A percentile compares a stretch with the other conserved stretches of the same genome.
Conservation (phyloP, 2,888 invertebrate species). For the Philereme transversata region DNA sequence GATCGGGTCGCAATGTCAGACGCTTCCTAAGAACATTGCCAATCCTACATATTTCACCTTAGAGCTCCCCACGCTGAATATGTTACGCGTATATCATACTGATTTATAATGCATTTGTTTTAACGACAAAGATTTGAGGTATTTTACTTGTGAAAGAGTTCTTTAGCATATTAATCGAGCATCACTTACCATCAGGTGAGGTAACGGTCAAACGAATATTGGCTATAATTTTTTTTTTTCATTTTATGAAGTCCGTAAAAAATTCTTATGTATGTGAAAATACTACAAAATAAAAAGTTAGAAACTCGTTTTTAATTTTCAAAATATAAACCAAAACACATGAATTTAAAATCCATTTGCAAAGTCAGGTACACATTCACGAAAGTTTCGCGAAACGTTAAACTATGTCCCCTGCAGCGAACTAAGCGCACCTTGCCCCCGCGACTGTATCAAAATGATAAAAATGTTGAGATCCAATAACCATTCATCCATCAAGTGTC, state of each 20-base stretch:
- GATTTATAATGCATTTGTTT: slow-evolving; percentile 46
- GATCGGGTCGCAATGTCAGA: slow-evolving; percentile 75
- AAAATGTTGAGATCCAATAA: slow-evolving; percentile 89
- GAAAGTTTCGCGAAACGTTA: slow-evolving; percentile 30
- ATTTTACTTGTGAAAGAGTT: background rate
- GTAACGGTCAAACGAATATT: too few relatives aligned
- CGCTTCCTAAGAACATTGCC: slow-evolving; percentile 67
- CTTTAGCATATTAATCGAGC: background rate
- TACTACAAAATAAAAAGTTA: too few relatives aligned
- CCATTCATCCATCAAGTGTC: slow-evolving; percentile 92
- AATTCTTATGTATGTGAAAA: background rate
- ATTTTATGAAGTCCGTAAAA: too few relatives aligned
- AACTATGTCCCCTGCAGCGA: slow-evolving; percentile 60
- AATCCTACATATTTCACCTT: slow-evolving; percentile 64
- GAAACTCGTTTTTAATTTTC: too few relatives aligned
- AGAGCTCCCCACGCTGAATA: slow-evolving; percentile 41
- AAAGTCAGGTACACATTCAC: slow-evolving; percentile 37
- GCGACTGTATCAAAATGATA: slow-evolving; percentile 84
- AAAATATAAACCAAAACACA: background rate
- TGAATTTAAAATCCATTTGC: slow-evolving; percentile 32
- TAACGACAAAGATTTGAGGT: slow-evolving; percentile 9
- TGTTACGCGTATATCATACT: slow-evolving; percentile 43
- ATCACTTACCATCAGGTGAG: too few relatives aligned
- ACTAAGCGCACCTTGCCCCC: slow-evolving; percentile 67
- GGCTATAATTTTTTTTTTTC: too few relatives aligned